phyloP scores from a whole-genome alignment of 1,140 invertebrate species.

The Homalodisca vitripennis region DNA sequence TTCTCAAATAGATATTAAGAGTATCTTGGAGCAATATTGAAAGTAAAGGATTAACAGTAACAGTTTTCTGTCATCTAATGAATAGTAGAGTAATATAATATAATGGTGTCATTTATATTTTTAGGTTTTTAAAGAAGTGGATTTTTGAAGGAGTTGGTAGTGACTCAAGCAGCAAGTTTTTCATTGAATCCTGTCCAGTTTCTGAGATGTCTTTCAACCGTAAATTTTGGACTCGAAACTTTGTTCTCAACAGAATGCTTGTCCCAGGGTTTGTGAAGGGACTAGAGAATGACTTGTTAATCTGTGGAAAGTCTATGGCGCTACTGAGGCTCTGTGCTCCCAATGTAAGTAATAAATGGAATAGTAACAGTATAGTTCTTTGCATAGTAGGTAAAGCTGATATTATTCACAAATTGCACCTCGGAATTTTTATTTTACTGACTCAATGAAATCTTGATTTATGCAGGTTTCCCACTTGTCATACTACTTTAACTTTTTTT shows the following conservation, averaged over 20 bases:
- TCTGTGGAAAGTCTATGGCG: conserved; percentile 60
- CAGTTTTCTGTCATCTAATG: too few species aligned
- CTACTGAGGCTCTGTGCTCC: conserved; percentile 60
- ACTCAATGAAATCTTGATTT: too few species aligned
- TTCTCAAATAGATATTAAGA: too few species aligned
- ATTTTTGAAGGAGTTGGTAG: conserved; percentile 61
- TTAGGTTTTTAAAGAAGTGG: conserved; percentile 60
- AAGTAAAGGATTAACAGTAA: too few species aligned
- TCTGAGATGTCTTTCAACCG: not conserved
- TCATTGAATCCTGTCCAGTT: conserved; percentile 50
- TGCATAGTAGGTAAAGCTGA: too few species aligned
- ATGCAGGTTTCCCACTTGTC: too few species aligned
- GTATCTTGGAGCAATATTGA: too few species aligned
- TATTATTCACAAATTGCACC: too few species aligned
- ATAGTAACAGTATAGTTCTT: too few species aligned
- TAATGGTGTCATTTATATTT: conserved; percentile 41
- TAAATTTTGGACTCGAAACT: not conserved
- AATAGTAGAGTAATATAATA: too few species aligned
- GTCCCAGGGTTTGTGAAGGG: conserved; percentile 57
- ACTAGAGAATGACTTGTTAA: conserved; percentile 55
- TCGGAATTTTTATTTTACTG: too few species aligned
- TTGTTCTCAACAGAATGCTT: conserved; percentile 46
- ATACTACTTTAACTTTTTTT: too few species aligned
- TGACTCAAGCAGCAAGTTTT: conserved; percentile 59
- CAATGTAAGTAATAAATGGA: conserved; percentile 52